A percentile compares a stretch with the other conserved stretches of the same genome.
phyloP scores from a whole-genome alignment of 2,113 vertebrate genomes.

The Oplegnathus fasciatus region DNA sequence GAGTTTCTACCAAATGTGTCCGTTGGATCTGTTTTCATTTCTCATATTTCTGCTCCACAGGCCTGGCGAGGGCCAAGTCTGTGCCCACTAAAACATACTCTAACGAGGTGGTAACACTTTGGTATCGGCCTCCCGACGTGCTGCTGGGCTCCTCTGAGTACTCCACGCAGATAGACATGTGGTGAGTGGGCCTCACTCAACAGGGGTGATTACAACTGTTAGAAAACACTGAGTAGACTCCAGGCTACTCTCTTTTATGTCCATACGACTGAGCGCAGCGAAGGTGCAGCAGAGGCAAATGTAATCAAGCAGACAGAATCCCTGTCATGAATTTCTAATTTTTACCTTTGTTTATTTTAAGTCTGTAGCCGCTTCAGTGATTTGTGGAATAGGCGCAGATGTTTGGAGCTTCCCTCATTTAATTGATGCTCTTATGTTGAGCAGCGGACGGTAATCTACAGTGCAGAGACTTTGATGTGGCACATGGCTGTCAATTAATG shows the following conservation, averaged over 20 bases:
- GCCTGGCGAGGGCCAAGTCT: constrained; percentile 94
- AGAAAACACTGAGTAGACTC: constrained; percentile 24
- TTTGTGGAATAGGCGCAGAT: neutral
- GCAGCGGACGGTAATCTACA: constrained; percentile 13
- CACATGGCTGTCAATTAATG: constrained; percentile 7
- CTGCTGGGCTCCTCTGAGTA: constrained; percentile 96
- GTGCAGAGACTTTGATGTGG: constrained; percentile 24
- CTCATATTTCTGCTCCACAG: constrained; percentile 77
- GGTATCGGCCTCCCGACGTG: constrained; percentile 97
- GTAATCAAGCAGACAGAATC: neutral
- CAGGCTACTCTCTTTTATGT: neutral
- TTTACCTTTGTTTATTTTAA: neutral
- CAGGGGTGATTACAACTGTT: constrained; percentile 35
- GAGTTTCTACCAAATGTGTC: neutral
- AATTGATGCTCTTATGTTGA: neutral
- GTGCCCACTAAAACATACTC: constrained; percentile 98
- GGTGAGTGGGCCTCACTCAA: constrained; percentile 84
- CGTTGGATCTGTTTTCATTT: constrained; percentile 12
- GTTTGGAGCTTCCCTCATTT: neutral
- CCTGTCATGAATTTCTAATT: neutral
- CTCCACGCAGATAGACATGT: constrained; percentile 98
- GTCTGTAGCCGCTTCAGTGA: neutral
- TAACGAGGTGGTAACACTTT: constrained; percentile 96
- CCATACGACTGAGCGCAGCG: neutral
- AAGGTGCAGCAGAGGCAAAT: neutral